phyloP scores from a whole-genome alignment of 2,113 vertebrate species.

The Neogale vison region DNA sequence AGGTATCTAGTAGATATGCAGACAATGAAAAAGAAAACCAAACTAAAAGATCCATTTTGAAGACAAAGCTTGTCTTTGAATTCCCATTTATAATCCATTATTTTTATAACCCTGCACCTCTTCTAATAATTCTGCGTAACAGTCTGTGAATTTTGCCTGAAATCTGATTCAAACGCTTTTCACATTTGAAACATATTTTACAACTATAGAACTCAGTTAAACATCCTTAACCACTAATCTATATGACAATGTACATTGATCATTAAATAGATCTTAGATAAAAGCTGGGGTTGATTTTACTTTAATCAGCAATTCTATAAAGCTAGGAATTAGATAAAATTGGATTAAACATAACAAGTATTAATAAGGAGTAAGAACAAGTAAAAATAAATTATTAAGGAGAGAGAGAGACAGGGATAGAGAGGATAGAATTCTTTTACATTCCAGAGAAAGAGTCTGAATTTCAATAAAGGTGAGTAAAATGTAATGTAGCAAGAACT shows the following conservation, averaged over 20 bases:
- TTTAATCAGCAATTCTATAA: constrained; percentile 27
- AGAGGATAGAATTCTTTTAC: not conserved
- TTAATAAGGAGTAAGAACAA: constrained; percentile 48
- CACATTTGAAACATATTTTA: constrained; percentile 40
- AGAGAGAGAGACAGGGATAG: not conserved
- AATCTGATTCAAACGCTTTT: constrained; percentile 19
- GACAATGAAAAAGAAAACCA: constrained; percentile 45
- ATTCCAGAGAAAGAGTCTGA: constrained; percentile 51
- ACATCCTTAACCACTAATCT: constrained; percentile 7
- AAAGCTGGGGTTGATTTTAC: constrained; percentile 38
- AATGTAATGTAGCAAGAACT: constrained; percentile 63
- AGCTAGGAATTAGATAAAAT: constrained; percentile 41
- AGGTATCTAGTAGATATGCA: not conserved
- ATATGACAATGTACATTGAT: constrained; percentile 43
- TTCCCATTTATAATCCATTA: not conserved
- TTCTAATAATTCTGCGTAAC: constrained; percentile 7
- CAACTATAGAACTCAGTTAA: not conserved
- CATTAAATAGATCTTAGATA: constrained; percentile 41
- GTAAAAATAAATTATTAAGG: not conserved
- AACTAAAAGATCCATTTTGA: constrained; percentile 15
- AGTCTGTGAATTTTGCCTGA: constrained; percentile 34
- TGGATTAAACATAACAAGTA: constrained; percentile 23
- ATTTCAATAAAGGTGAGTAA: constrained; percentile 72
- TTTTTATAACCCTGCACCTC: not conserved
- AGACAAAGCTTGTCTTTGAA: constrained; percentile 2